Evolutionary conservation across 2,797 vertebrate genomes (phyloP).

Genomic region (Neosilurus mollespiculum): DNA sequence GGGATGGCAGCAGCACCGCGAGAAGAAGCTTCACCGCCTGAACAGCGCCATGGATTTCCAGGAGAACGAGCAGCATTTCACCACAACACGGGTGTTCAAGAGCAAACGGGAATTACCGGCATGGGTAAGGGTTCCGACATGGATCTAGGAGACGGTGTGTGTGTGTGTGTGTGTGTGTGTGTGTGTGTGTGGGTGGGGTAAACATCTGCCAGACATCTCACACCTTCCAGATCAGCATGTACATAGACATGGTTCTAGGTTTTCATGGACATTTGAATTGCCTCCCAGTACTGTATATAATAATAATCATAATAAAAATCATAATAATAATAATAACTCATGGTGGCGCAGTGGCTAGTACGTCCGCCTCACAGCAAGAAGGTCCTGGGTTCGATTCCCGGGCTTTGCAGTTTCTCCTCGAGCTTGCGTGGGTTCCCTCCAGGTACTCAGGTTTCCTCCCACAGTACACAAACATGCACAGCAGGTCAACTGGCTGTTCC

Average conservation of each 20-base stretch:
- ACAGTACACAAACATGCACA: no score
- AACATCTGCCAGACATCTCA: conserved; percentile 30
- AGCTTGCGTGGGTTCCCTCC: no score
- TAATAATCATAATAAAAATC: neutral
- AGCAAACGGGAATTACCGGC: conserved; percentile 71
- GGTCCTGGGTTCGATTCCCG: no score
- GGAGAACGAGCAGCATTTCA: conserved; percentile 73
- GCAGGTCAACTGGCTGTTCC: no score
- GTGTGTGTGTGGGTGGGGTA: neutral
- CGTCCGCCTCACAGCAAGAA: no score
- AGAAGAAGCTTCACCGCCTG: conserved; percentile 70
- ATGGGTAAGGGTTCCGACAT: conserved; percentile 71
- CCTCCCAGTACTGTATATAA: no score
- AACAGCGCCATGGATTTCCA: conserved; percentile 73
- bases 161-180: neutral
- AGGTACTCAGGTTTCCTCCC: no score
- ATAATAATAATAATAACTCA: no score
- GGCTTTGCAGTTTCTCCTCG: no score
- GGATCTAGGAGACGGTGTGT: neutral
- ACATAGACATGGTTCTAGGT: no score
- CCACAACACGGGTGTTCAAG: conserved; percentile 64
- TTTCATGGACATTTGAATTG: neutral
- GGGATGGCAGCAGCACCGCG: conserved; percentile 77
- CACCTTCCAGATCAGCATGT: neutral
- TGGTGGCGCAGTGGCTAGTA: no score